These are phyloP conservation scores for Cephalopachus bancanus DNA, from an alignment of 2,797 vertebrate species.

Conservation along the genomic window DNA sequence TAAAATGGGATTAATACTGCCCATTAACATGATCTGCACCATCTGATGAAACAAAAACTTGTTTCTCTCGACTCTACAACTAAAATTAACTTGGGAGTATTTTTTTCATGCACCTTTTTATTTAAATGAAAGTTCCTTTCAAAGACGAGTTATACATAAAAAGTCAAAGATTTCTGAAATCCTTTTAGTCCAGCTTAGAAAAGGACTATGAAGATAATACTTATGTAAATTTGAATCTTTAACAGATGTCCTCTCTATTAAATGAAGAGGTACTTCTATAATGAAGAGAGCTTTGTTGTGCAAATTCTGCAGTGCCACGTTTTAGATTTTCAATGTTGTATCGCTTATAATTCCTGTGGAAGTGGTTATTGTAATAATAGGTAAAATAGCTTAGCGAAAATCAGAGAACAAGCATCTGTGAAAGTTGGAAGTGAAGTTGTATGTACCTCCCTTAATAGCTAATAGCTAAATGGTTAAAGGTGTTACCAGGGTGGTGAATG, in stretches of 20 bases:
- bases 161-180: slow-evolving; percentile 74
- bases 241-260: background rate
- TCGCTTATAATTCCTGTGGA: slow-evolving; percentile 46
- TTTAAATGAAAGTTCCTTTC: slow-evolving; percentile 42
- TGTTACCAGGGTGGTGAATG: slow-evolving; percentile 89
- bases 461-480: slow-evolving; percentile 91
- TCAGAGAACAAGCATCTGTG: background rate
- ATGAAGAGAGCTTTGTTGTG: slow-evolving; percentile 53
- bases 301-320: slow-evolving; percentile 28
- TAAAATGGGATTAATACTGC: background rate
- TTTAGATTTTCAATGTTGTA: slow-evolving; percentile 50
- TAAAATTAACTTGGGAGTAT: background rate
- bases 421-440: slow-evolving; percentile 40
- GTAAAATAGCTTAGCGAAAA: slow-evolving; percentile 50
- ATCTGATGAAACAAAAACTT: slow-evolving; percentile 40
- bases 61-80: background rate
- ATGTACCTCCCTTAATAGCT: slow-evolving; percentile 64
- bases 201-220: slow-evolving; percentile 39
- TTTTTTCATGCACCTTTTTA: slow-evolving; percentile 9
- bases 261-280: slow-evolving; percentile 49
- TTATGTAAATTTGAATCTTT: slow-evolving; percentile 25
- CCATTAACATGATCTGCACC: background rate
- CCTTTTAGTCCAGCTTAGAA: slow-evolving; percentile 52
- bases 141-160: slow-evolving; percentile 41
- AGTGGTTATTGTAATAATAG: slow-evolving; percentile 32